phyloP scores from a whole-genome alignment of 2,888 invertebrate species.

The Ashinkailepas kermadecensis region DNA sequence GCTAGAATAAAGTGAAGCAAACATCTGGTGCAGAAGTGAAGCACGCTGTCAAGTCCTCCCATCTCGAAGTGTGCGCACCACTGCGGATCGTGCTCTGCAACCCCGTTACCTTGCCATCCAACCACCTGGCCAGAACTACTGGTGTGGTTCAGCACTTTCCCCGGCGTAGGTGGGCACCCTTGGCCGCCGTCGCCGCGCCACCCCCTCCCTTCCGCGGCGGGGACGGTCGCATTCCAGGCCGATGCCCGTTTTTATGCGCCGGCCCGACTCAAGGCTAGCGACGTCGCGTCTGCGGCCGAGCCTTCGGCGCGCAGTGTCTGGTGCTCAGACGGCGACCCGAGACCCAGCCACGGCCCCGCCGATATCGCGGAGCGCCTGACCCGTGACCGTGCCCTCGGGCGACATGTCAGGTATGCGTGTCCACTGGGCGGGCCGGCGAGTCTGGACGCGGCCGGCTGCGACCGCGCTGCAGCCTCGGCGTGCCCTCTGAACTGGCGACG shows the following conservation, averaged over 20 bases:
- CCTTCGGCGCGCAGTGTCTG: background rate
- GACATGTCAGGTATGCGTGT: background rate
- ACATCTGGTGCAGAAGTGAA: too few relatives aligned
- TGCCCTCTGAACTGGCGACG: background rate
- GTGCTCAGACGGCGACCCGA: background rate
- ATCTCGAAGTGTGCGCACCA: too few relatives aligned
- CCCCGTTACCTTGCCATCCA: too few relatives aligned
- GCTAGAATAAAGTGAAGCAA: too few relatives aligned
- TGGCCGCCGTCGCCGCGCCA: background rate
- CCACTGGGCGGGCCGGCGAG: background rate
- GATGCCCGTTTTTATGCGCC: background rate
- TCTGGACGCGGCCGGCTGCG: background rate
- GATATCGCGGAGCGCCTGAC: too few relatives aligned
- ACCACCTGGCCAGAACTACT: too few relatives aligned
- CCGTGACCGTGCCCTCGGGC: too few relatives aligned
- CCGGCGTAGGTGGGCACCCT: background rate
- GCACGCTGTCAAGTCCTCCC: too few relatives aligned
- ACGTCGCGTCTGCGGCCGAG: background rate
- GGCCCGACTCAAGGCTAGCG: background rate
- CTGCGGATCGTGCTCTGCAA: too few relatives aligned
- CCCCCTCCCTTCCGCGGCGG: background rate
- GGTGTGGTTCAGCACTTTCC: too few relatives aligned
- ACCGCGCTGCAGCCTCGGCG: background rate
- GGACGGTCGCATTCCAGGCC: slow-evolving; percentile 9
- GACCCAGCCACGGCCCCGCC: background rate